A percentile compares a stretch with the other conserved stretches of the same genome.
These are phyloP conservation scores for Dorcus parallelipipedus DNA, from an alignment of 2,888 invertebrate species.

Conservation along the genomic window DNA sequence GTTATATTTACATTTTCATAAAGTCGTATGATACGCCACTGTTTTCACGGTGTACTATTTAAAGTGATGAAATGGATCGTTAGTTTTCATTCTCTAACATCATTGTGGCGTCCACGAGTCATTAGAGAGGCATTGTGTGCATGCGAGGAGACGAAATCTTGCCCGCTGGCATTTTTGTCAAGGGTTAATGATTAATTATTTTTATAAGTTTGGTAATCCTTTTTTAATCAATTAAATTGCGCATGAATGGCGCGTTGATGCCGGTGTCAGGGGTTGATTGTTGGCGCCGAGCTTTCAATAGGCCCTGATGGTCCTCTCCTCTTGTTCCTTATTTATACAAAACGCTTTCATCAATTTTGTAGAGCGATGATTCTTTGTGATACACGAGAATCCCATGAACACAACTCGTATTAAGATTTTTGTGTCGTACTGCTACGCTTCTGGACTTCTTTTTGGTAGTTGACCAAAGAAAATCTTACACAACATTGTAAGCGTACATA, in stretches of 20 bases:
- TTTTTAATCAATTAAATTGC: conserved; percentile 45
- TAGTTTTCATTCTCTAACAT: conserved; percentile 45
- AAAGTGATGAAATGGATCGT: conserved; percentile 48
- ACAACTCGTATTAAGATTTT: too few species aligned
- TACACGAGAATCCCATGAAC: too few species aligned
- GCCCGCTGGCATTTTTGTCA: conserved; percentile 31
- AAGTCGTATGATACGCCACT: conserved; percentile 22
- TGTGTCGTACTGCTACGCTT: too few species aligned
- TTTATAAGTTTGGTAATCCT: conserved; percentile 42
- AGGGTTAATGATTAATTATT: conserved; percentile 48
- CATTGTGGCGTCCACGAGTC: conserved; percentile 45
- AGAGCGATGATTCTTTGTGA: too few species aligned
- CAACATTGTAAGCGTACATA: too few species aligned
- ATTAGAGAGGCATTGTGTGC: conserved; percentile 43
- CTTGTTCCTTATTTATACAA: conserved; percentile 5
- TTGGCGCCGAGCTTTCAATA: conserved; percentile 33
- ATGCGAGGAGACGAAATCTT: conserved; percentile 38
- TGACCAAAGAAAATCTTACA: too few species aligned
- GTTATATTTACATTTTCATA: not conserved
- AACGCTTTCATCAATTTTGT: not conserved
- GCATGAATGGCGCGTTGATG: conserved; percentile 36
- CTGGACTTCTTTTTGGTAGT: too few species aligned
- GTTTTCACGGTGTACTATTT: conserved; percentile 25
- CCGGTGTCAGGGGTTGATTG: conserved; percentile 33
- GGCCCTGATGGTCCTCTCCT: conserved; percentile 19